These are phyloP conservation scores for Idaea straminata DNA, from an alignment of 2,888 invertebrate species.

Conservation along the genomic window DNA sequence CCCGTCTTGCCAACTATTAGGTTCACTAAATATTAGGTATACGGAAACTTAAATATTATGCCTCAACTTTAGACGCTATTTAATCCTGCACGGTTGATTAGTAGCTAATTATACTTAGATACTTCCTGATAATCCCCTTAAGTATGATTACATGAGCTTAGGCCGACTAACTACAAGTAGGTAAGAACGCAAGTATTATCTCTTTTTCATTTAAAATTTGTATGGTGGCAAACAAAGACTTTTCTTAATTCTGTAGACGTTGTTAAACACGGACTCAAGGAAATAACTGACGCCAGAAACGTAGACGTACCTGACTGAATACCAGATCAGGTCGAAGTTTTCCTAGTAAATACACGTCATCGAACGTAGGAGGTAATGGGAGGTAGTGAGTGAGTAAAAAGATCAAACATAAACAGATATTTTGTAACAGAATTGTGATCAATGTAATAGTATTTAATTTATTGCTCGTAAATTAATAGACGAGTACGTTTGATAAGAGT, in stretches of 20 bases:
- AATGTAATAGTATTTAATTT: conserved; percentile 10
- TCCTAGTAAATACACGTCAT: not conserved
- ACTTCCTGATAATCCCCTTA: not conserved
- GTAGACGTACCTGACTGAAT: not conserved
- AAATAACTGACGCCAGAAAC: not conserved
- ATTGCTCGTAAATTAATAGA: not conserved
- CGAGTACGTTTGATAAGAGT: conserved; percentile 35
- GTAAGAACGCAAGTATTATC: not conserved
- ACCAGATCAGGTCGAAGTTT: not conserved
- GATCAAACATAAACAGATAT: not conserved
- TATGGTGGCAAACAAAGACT: not conserved
- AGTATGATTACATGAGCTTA: not conserved
- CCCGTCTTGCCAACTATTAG: conserved; percentile 16
- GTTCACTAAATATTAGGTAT: conserved; percentile 3
- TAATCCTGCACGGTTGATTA: conserved; percentile 1
- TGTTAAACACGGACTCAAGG: not conserved
- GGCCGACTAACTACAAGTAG: not conserved
- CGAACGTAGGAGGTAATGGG: not conserved
- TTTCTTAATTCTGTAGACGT: not conserved
- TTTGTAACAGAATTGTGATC: not conserved
- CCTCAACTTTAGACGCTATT: not conserved
- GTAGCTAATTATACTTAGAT: not conserved
- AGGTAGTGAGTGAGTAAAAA: not conserved
- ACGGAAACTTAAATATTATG: not conserved
- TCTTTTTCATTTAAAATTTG: not conserved